Conservation (phyloP, 2,888 invertebrate species). For the Eupithecia abbreviata region DNA sequence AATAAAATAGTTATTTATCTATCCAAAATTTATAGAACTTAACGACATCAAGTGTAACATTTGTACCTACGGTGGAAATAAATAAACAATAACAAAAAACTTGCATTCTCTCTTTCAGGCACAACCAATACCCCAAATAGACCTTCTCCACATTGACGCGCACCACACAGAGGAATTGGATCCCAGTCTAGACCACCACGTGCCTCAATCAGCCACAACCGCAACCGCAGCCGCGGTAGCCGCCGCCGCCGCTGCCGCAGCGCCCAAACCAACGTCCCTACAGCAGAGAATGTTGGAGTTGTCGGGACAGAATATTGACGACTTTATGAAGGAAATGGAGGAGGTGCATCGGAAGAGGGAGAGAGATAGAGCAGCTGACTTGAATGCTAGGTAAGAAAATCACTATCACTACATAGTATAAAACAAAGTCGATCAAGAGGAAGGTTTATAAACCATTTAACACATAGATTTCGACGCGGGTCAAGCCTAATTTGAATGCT, state of each 20-base stretch:
- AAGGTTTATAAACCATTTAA: no score
- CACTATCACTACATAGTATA: no score
- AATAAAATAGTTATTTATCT: no score
- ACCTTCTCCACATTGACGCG: slow-evolving; percentile 1
- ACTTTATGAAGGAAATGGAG: slow-evolving; percentile 97
- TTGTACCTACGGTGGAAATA: no score
- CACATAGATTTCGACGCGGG: no score
- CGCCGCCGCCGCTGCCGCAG: slow-evolving; percentile 59
- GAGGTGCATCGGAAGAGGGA: slow-evolving; percentile 91
- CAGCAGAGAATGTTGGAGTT: slow-evolving; percentile 95
- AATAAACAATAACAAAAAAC: not conserved
- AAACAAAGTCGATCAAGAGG: no score
- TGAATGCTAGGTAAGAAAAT: slow-evolving; percentile 75
- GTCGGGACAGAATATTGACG: slow-evolving; percentile 95
- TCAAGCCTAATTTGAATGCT: no score
- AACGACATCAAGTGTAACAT: no score
- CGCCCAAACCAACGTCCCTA: slow-evolving; percentile 89
- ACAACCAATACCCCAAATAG: slow-evolving; percentile 17
- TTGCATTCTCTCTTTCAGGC: slow-evolving; percentile 13
- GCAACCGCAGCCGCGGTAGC: slow-evolving; percentile 70
- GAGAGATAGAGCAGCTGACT: slow-evolving; percentile 85
- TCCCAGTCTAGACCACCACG: slow-evolving; percentile 42
- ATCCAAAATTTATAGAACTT: no score
- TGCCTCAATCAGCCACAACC: not conserved
- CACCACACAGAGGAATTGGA: slow-evolving; percentile 61